A percentile compares a stretch with the other conserved stretches of the same genome.
Conservation (phyloP, 2,888 invertebrate genomes). For the Malthinus flaveolus region DNA sequence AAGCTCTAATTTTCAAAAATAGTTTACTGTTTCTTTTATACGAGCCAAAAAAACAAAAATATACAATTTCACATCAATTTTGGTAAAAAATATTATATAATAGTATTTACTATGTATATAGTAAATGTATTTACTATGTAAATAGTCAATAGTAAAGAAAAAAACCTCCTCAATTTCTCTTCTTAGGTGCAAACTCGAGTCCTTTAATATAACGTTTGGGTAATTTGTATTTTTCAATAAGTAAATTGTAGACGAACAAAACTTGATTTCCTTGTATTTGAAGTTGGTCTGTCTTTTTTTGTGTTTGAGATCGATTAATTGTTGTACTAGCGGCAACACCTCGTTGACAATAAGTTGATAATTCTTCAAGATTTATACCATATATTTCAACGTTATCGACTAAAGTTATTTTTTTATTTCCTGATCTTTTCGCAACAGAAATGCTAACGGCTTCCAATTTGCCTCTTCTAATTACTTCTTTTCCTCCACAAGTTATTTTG, state of each 20-base stretch:
- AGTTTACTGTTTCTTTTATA: too few relatives aligned
- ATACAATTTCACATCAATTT: too few relatives aligned
- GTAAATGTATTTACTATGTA: too few relatives aligned
- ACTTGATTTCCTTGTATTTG: slow-evolving; percentile 93
- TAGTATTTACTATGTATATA: too few relatives aligned
- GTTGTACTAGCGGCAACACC: slow-evolving; percentile 87
- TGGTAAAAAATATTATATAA: too few relatives aligned
- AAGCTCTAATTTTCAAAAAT: too few relatives aligned
- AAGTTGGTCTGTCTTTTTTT: slow-evolving; percentile 74
- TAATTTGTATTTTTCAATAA: slow-evolving; percentile 74
- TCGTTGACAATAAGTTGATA: slow-evolving; percentile 81
- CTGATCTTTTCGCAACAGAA: slow-evolving; percentile 74
- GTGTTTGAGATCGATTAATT: slow-evolving; percentile 68
- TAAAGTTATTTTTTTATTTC: slow-evolving; percentile 90
- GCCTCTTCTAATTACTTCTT: slow-evolving; percentile 61
- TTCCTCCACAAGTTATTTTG: slow-evolving; percentile 63
- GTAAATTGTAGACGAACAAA: slow-evolving; percentile 50
- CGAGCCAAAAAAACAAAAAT: too few relatives aligned
- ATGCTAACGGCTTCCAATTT: slow-evolving; percentile 79
- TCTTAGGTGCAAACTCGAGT: slow-evolving; percentile 74
- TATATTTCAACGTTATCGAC: slow-evolving; percentile 87
- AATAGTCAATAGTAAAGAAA: too few relatives aligned
- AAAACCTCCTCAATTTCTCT: slow-evolving; percentile 66
- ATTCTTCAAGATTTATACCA: slow-evolving; percentile 78
- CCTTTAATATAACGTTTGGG: slow-evolving; percentile 76